These are phyloP conservation scores for Epinotia bilunana DNA, from an alignment of 2,888 invertebrate species.

Conservation along the genomic window DNA sequence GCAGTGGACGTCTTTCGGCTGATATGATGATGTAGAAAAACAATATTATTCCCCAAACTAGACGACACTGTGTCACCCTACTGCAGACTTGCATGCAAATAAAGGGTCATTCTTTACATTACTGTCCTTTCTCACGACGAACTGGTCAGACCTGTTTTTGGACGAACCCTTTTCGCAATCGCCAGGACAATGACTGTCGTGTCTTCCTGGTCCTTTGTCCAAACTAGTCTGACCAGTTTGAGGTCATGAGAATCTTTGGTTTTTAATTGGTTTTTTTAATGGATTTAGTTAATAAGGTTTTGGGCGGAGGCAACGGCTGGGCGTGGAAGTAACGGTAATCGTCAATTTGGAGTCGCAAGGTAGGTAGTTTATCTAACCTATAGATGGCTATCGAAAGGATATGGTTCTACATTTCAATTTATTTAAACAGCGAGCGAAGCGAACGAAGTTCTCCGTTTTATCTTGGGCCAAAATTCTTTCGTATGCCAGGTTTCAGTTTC, in stretches of 20 bases:
- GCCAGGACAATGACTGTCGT: slow-evolving; percentile 62
- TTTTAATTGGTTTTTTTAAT: slow-evolving; percentile 16
- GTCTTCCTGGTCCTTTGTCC: slow-evolving; percentile 71
- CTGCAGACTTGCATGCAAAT: slow-evolving; percentile 64
- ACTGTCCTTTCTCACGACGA: slow-evolving; percentile 74
- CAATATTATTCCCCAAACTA: slow-evolving; percentile 1
- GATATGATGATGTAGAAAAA: no score
- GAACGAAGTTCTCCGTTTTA: no score
- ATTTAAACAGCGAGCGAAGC: no score
- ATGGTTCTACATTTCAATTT: no score
- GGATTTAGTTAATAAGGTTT: background rate
- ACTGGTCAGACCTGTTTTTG: slow-evolving; percentile 77
- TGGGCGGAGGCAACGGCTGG: background rate
- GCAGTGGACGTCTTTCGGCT: no score
- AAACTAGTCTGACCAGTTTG: slow-evolving; percentile 74
- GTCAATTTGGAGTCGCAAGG: no score
- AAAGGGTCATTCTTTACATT: slow-evolving; percentile 68
- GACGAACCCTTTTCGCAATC: slow-evolving; percentile 66
- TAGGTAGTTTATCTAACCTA: no score
- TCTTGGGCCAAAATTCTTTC: no score
- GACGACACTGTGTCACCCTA: slow-evolving; percentile 52
- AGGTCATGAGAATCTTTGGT: slow-evolving; percentile 61
- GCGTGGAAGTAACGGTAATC: background rate
- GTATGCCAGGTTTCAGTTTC: no score
- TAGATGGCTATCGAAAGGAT: no score